phyloP scores from a whole-genome alignment of 1,140 invertebrate genomes.

The Elymnias hypermnestra region DNA sequence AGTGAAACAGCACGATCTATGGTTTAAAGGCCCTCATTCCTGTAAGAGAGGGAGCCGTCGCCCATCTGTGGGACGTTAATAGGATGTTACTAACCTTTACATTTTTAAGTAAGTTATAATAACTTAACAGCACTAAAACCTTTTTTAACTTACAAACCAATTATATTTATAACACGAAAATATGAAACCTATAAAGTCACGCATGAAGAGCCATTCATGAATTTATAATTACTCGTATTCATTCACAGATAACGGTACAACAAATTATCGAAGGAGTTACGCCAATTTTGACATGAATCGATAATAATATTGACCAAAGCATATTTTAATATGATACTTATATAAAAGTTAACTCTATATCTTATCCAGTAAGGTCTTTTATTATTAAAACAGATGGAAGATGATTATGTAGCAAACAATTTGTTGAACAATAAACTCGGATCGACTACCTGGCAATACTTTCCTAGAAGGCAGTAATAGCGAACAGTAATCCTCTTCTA shows the following conservation, averaged over 20 bases:
- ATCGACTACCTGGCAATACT: slow-evolving; percentile 60
- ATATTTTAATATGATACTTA: slow-evolving; percentile 4
- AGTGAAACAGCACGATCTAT: too few relatives aligned
- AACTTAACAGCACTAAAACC: too few relatives aligned
- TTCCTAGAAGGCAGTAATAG: slow-evolving; percentile 68
- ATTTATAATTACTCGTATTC: slow-evolving; percentile 31
- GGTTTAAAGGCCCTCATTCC: too few relatives aligned
- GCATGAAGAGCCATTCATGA: slow-evolving; percentile 32
- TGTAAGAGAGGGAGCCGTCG: too few relatives aligned
- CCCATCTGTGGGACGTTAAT: too few relatives aligned
- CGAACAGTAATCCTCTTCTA: slow-evolving; percentile 66
- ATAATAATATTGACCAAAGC: slow-evolving; percentile 26
- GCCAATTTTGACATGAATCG: slow-evolving; percentile 45
- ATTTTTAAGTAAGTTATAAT: too few relatives aligned
- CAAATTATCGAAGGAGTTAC: slow-evolving; percentile 27
- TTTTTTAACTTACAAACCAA: too few relatives aligned
- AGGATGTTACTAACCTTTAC: too few relatives aligned
- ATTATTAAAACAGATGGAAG: slow-evolving; percentile 11
- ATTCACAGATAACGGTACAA: slow-evolving; percentile 43
- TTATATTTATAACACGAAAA: too few relatives aligned
- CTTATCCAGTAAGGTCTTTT: slow-evolving; percentile 13
- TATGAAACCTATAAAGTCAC: too few relatives aligned
- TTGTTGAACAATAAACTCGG: slow-evolving; percentile 46
- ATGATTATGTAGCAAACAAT: slow-evolving; percentile 25
- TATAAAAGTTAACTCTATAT: slow-evolving; percentile 11